These are phyloP conservation scores for Nesometra sesokonis DNA, from an alignment of 35 echinoderm and acorn worm species.

Conservation along the genomic window DNA sequence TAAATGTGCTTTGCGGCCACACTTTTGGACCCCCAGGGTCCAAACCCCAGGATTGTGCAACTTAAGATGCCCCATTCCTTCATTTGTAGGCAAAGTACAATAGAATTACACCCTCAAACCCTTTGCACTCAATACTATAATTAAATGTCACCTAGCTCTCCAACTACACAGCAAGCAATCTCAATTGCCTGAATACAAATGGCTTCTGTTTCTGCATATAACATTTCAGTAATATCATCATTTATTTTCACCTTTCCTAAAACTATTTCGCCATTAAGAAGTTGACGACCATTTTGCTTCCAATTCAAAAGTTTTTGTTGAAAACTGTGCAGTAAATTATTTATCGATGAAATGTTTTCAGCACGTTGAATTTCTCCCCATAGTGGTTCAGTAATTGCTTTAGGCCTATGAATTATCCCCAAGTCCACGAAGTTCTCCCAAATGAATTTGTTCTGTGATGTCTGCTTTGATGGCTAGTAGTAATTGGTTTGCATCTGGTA, in stretches of 20 bases:
- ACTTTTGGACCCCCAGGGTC: no score
- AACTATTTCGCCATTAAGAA: constrained; percentile 11
- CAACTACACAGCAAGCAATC: constrained; percentile 18
- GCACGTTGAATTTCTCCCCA: constrained; percentile 7
- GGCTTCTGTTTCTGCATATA: not conserved
- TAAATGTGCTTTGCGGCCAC: no score
- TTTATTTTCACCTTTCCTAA: not conserved
- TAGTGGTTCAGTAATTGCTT: constrained; percentile 20
- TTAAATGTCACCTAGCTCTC: no score
- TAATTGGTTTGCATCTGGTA: constrained; percentile 22
- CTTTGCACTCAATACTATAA: no score
- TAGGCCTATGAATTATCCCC: constrained; percentile 22
- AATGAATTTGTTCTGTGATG: constrained; percentile 5
- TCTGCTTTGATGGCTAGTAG: constrained; percentile 33
- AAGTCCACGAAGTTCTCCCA: constrained; percentile 25
- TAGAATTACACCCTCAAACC: no score
- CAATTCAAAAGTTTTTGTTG: constrained; percentile 17
- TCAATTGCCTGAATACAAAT: constrained; percentile 39
- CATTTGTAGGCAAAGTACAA: no score
- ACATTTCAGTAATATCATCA: constrained; percentile 17
- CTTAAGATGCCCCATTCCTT: no score
- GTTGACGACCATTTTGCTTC: constrained; percentile 6
- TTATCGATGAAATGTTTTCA: constrained; percentile 20
- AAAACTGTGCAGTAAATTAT: not conserved
- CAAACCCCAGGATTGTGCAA: no score